Evolutionary conservation across 2,888 invertebrate species (phyloP), one percentile per base, ranked within the genome.

Genomic region (Tenthredo distinguenda): DNA sequence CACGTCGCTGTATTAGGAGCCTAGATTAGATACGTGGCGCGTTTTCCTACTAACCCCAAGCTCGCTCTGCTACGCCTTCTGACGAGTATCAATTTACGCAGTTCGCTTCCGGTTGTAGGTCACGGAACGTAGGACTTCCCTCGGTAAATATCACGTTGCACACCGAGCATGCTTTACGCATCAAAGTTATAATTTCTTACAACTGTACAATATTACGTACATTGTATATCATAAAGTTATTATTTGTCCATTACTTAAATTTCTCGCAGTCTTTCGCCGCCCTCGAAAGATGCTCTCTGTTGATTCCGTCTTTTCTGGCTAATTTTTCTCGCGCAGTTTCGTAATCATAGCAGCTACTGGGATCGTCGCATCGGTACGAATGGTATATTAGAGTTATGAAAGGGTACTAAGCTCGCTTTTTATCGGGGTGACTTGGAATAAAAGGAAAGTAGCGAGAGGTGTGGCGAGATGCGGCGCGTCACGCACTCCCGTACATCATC

Each of bases 401-500:
- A 34, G n/a, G 37, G 62, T 21, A 65, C 68, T 40, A 31, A 68
- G 68, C 71, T 71, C 18, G 50, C 31, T 83, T 83, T 43, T 26
- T 26, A 83, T 47, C 31, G 26, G 31, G 31, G 68, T 50, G 83
- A 83, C 68, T 81, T 40, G 65, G 83, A 47, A 47, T 62, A 71
- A 83, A 71, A 74, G 84, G 26, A 84, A 50, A 84, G 74, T 58
- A 34, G 58, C 74, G 40, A 84, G 84, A 62, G 58, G 84, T 81
- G 85, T 81, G 81, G 85, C 71, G 81, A 81, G 85, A 79, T 79
- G 58, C 76, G 31, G 65, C 37, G 79, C 71, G 85, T 85, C 85
- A 81, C 81, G 81, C 85, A 81, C 81, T 85, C 62, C 71, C 81
- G 79, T 85, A 81, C 71, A 81, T 85, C 85, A 85, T 85, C 81